Conservation (phyloP, 2,888 invertebrate species). For the Cetonia aurata region DNA sequence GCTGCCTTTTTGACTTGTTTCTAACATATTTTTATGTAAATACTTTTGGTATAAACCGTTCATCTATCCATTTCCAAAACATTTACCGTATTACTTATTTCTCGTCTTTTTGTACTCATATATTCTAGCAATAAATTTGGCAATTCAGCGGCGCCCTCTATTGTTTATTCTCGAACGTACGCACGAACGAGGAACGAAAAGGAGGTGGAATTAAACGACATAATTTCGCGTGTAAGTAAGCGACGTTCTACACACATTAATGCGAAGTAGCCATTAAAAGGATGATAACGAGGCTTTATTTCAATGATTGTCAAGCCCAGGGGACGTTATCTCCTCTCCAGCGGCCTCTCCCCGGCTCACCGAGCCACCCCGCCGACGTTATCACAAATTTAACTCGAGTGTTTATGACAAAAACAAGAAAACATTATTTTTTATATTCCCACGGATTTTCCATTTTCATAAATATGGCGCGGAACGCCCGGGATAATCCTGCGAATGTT, state of each 20-base stretch:
- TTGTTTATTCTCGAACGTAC: slow-evolving; percentile 1
- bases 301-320: slow-evolving; percentile 66
- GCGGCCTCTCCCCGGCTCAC: slow-evolving; percentile 55
- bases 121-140: neutral
- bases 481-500: slow-evolving; percentile 43
- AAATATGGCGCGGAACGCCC: slow-evolving; percentile 39
- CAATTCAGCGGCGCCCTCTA: slow-evolving; percentile 11
- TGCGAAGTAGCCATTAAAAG: slow-evolving; percentile 62
- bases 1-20: too few species aligned
- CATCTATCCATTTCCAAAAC: too few species aligned
- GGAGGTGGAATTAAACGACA: slow-evolving; percentile 30
- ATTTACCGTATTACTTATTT: too few species aligned
- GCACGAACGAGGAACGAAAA: neutral
- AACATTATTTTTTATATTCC: slow-evolving; percentile 52
- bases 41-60: too few species aligned
- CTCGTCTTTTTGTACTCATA: too few species aligned
- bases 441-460: slow-evolving; percentile 44
- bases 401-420: slow-evolving; percentile 63
- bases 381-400: slow-evolving; percentile 61
- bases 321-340: slow-evolving; percentile 56
- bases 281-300: slow-evolving; percentile 64
- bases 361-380: slow-evolving; percentile 53
- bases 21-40: too few species aligned
- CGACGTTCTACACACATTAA: slow-evolving; percentile 50
- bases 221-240: slow-evolving; percentile 37